phyloP scores from a whole-genome alignment of 1,140 invertebrate species.

The Chionoecetes opilio region DNA sequence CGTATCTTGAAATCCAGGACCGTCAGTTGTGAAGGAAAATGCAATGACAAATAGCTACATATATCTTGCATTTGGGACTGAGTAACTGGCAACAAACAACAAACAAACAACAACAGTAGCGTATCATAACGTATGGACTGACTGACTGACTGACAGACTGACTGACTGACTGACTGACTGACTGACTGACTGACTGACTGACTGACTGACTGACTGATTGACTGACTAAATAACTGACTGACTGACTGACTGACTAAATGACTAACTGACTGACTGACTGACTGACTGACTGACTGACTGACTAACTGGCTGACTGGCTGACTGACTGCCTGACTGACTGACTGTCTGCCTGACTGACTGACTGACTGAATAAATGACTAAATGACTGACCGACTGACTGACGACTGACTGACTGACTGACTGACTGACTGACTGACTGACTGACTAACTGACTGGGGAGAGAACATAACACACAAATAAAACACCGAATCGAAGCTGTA shows the following conservation, averaged over 20 bases:
- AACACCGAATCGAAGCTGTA: background rate
- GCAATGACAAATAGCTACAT: background rate
- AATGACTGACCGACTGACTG: no score
- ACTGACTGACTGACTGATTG: background rate
- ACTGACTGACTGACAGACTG: background rate
- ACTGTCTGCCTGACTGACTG: no score
- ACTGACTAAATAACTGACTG: background rate
- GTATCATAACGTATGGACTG: background rate
- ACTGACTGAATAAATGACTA: no score
- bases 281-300: background rate
- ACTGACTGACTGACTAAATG: background rate
- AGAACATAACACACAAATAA: background rate
- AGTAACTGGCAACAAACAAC: background rate
- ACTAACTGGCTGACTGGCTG: background rate
- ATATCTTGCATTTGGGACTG: background rate
- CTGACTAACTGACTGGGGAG: background rate
- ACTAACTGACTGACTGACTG: background rate
- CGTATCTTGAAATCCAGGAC: background rate
- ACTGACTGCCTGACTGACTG: background rate
- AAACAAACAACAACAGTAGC: background rate
- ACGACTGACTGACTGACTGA: background rate
- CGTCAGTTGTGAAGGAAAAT: background rate
- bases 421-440: background rate
- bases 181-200: background rate
- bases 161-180: background rate